Conservation (phyloP, 2,797 vertebrate species). For the Poecilia wingei region DNA sequence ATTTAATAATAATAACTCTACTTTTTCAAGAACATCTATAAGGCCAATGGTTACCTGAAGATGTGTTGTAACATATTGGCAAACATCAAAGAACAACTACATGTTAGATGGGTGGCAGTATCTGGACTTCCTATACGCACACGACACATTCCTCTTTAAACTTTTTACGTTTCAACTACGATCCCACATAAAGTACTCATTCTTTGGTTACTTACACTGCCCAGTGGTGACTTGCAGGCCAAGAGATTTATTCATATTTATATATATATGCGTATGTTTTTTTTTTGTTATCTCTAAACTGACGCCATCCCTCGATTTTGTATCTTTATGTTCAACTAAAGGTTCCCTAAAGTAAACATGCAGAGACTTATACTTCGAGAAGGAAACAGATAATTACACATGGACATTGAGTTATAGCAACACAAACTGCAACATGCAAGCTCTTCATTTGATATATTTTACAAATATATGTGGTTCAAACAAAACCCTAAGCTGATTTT, state of each 20-base stretch:
- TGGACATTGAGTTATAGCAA: constrained; percentile 79
- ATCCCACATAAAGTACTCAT: constrained; percentile 66
- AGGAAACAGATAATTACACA: constrained; percentile 67
- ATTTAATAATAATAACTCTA: constrained; percentile 83
- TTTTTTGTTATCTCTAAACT: constrained; percentile 52
- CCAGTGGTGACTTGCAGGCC: constrained; percentile 79
- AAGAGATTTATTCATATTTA: constrained; percentile 55
- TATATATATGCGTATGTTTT: constrained; percentile 17
- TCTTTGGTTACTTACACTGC: constrained; percentile 86
- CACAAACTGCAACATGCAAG: constrained; percentile 84
- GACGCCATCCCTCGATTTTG: constrained; percentile 60
- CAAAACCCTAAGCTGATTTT: constrained; percentile 35
- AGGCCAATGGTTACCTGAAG: constrained; percentile 97
- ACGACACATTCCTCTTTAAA: constrained; percentile 65
- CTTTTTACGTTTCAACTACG: constrained; percentile 68
- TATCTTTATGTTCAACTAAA: constrained; percentile 66
- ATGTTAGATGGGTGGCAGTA: constrained; percentile 83
- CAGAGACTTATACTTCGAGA: constrained; percentile 67
- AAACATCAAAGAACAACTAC: constrained; percentile 86
- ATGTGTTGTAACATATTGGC: constrained; percentile 86
- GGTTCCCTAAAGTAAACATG: constrained; percentile 77
- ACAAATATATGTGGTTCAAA: constrained; percentile 49
- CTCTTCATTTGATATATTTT: constrained; percentile 58
- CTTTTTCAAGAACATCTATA: constrained; percentile 89
- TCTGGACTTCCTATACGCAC: constrained; percentile 79